Evolutionary conservation across 2,888 invertebrate species (phyloP), one percentile per base, ranked within the genome.

Genomic region (Portevinia maculata): DNA sequence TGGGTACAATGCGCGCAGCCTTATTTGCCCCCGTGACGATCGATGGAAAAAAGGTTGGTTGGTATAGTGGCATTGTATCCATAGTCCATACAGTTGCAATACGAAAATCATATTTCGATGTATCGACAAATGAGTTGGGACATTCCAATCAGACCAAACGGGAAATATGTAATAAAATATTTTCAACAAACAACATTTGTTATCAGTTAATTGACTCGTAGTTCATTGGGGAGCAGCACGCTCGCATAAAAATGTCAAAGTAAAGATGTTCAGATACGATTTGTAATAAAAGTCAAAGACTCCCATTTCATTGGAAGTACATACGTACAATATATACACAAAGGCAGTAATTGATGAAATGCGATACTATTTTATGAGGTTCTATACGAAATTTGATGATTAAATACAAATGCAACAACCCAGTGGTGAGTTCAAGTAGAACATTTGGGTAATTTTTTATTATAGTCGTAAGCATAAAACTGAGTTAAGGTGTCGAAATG

Each of bases 131-230:
- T 70, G 52, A 79, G 46, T 21, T 24, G 39, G 50, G 32, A 65
- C 44, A 62, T 11, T 15, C 13, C 13, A n/a, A n/a, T n/a, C n/a
- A n/a, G n/a, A n/a, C n/a, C n/a, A n/a, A n/a, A n/a, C n/a, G 53
- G 52, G 24, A 41, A 34, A 30, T 30, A 28, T 41, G 64, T 59
- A 64, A 41, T 28, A 65, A 64, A 60, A 73, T 60, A 41, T 46
- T 41, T 57, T 57, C 41, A 32, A 76, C 57, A 59, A 41, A 41
- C 28, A 34, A 34, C 17, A 46, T 64, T 76, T 64, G 75, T 71
- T 76, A 76, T 76, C 81, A 76, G 81, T 76, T 75, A 71, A 83
- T 83, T 83, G 67, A 65, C 70, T 70, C 64, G 19, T 19, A 52
- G 39, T 75, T 69, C 55, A 50, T 13, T 24, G 48, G 59, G 64